Base-by-base conservation (phyloP, 2,888 invertebrate genomes). In the Aporophyla nigra region DNA sequence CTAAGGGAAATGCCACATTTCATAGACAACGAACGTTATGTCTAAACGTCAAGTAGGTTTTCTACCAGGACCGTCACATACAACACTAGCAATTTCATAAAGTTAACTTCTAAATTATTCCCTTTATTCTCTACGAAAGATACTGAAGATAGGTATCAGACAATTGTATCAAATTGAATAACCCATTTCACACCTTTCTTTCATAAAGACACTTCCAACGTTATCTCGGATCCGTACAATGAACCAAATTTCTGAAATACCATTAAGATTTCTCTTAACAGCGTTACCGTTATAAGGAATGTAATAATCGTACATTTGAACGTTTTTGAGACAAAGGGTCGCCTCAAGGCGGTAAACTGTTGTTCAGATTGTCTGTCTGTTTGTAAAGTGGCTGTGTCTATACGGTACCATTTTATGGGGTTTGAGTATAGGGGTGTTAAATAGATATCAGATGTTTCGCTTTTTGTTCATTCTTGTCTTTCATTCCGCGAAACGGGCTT, bases 281-380 rank as follows among this genome's bases (percentile, higher is more conserved):
- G 71, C 49, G 46, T 84, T 67, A 72, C 56, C 62, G 53, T 79
- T 74, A 56, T 66, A 65, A 49, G 76, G 69, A 78, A 81, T 78
- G 73, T 78, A 84, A 86, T 85, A 86, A 78, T 65, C n/a, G 66
- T 74, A 56, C 49, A 49, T 77, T 74, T 79, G 24, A 82, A 54
- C 68, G 71, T 61, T 49, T 71, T n/a, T 16, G 61, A 71, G 67
- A 84, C 79, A 82, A 82, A 78, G 82, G 62, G 69, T n/a, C 10
- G 69, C 77, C 78, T 59, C 59, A 21, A 70, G 82, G 75, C 33
- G 14, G 51, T 71, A 16, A 68, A 56, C 33, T 24, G 62, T 83
- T 51, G 54, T 72, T 58, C n/a, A 21, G 51, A 65, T 54, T 59
- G 40, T 33, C 24, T 58, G 77, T 49, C 46, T 66, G 53, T 83